Base-by-base conservation (phyloP, 1,140 invertebrate species). In the Zaprionus nigranus region DNA sequence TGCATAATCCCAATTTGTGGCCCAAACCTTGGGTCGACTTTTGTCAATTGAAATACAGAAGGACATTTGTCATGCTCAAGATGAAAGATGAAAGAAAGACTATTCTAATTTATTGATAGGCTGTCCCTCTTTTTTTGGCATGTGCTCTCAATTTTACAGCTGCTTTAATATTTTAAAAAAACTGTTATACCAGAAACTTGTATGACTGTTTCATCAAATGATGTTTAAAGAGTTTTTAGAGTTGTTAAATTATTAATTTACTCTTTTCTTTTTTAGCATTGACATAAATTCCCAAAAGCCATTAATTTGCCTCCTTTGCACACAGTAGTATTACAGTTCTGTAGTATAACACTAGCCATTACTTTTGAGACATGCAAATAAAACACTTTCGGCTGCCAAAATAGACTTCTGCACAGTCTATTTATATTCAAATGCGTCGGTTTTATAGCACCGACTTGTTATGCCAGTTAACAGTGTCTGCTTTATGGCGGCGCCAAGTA, bases 1-100 rank as follows among this genome's bases (percentile, higher is more conserved):
- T n/a, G 58, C 53, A 43, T 74, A 78, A 78, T 63, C 64, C 72
- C 30, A 69, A 57, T 70, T 75, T 75, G 59, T 53, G 66, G 13
- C 34, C 34, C 60, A 51, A 40, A 34, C 34, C 40, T 26, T 12
- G 36, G 51, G 49, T 57, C 67, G 70, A 74, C 64, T 24, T 59
- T 78, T 75, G 58, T 69, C 66, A 69, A 62, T 57, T 75, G 22
- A 62, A 69, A 62, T 57, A 30, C n/a, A 26, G 46, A 57, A 49
- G 46, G 22, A 17, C 40, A 75, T 68, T 78, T 74, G 11, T 74
- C 70, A 51, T 74, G 43, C 58, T 62, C n/a, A 65, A 46, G 64
- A 53, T 61, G 36, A 38, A 74, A 54, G 34, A 54, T 46, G 53
- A 66, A 34, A 26, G 53, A 66, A 34, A 36, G 12, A 66, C 30